Evolutionary conservation across 2,888 invertebrate genomes (phyloP).

Genomic region (Eumacrocentrus americanus): DNA sequence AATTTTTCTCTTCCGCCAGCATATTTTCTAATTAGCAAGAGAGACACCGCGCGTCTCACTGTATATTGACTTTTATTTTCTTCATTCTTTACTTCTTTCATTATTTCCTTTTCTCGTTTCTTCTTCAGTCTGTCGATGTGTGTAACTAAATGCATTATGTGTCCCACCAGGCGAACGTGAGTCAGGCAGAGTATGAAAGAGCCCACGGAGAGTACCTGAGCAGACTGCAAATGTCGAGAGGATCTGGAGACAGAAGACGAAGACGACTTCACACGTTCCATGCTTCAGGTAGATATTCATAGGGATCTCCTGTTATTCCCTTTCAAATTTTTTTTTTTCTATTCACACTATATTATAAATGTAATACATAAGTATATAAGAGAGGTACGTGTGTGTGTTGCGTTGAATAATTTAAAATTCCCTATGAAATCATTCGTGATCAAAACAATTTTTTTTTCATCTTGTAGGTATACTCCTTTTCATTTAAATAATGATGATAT

Average conservation of each 20-base stretch:
- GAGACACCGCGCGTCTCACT: neutral
- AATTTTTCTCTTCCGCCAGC: neutral
- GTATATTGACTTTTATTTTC: constrained; percentile 1
- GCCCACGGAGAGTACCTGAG: constrained; percentile 69
- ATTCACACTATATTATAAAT: neutral
- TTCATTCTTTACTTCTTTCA: neutral
- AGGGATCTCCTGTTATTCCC: no score
- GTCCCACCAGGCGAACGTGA: constrained; percentile 68
- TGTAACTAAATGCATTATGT: constrained; percentile 23
- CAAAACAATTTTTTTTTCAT: no score
- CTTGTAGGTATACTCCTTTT: no score
- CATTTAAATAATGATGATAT: neutral
- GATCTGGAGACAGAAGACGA: constrained; percentile 41
- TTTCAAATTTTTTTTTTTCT: neutral
- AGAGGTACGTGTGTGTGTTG: no score
- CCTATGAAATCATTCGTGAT: no score
- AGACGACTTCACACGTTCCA: constrained; percentile 55
- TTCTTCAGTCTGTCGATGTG: no score
- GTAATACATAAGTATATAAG: neutral
- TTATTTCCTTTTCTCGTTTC: constrained; percentile 7
- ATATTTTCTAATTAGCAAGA: constrained; percentile 13
- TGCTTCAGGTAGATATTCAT: constrained; percentile 48
- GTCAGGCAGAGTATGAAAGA: constrained; percentile 68
- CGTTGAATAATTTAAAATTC: no score
- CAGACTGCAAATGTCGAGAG: constrained; percentile 47